Percentiles rank a stretch among this genome's conserved stretches.
Evolutionary conservation across 2,888 invertebrate genomes (phyloP).

Genomic region (Ochropleura leucogaster): DNA sequence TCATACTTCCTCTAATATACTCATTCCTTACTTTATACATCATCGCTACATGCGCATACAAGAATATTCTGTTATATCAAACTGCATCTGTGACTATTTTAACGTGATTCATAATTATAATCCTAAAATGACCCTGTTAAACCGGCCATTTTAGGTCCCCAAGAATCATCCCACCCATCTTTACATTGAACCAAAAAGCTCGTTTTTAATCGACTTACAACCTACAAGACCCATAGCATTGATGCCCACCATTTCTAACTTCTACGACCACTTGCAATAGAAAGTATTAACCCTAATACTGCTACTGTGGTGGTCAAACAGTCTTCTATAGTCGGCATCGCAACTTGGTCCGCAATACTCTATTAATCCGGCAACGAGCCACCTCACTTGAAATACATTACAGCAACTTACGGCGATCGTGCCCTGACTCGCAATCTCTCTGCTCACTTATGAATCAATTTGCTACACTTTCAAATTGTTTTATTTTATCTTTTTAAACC

Average conservation of each 20-base stretch:
- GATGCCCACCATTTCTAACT: not conserved
- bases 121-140: no score
- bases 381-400: conserved; percentile 78
- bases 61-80: no score
- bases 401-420: conserved; percentile 71
- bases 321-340: conserved; percentile 52
- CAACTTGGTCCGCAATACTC: conserved; percentile 66
- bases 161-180: not conserved
- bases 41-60: no score
- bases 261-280: conserved; percentile 20
- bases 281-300: conserved; percentile 31
- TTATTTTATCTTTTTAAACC: conserved; percentile 59
- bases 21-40: no score
- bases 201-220: not conserved
- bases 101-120: no score
- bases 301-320: conserved; percentile 42
- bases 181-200: not conserved
- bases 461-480: conserved; percentile 64
- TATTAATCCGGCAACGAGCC: conserved; percentile 73
- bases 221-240: not conserved
- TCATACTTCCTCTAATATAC: no score
- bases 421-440: conserved; percentile 69
- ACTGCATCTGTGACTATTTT: no score
- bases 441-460: conserved; percentile 74
- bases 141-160: no score